A percentile compares a stretch with the other conserved stretches of the same genome.
Conservation (phyloP, 2,113 vertebrate species). For the Gnathonemus longibarbis region DNA sequence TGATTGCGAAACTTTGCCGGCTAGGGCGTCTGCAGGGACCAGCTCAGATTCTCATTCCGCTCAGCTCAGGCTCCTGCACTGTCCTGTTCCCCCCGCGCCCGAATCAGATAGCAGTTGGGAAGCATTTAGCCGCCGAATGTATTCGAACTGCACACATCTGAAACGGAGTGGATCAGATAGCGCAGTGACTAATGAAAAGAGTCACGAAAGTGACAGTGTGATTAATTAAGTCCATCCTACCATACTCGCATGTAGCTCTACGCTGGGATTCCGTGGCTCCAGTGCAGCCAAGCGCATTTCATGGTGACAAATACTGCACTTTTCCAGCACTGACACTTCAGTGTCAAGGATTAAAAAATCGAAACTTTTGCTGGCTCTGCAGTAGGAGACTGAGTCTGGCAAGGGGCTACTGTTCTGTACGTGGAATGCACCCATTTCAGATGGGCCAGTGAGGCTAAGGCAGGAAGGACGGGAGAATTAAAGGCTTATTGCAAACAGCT, state of each 20-base stretch:
- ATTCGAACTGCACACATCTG: neutral
- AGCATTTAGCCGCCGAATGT: neutral
- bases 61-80: neutral
- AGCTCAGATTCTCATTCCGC: conserved; percentile 8
- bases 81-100: conserved; percentile 2
- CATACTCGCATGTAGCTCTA: conserved; percentile 55
- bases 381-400: conserved; percentile 33
- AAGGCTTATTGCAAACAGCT: conserved; percentile 65
- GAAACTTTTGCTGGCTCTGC: conserved; percentile 57
- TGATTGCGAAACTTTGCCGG: neutral
- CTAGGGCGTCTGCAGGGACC: conserved; percentile 12
- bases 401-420: conserved; percentile 36
- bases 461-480: conserved; percentile 45
- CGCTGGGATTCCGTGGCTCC: conserved; percentile 69
- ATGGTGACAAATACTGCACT: conserved; percentile 85
- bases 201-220: conserved; percentile 87
- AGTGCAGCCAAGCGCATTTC: conserved; percentile 74
- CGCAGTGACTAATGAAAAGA: conserved; percentile 86
- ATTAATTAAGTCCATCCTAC: conserved; percentile 89
- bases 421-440: conserved; percentile 48
- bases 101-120: neutral
- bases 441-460: conserved; percentile 26
- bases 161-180: conserved; percentile 76
- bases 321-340: conserved; percentile 74
- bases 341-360: conserved; percentile 85